Conservation (phyloP, 23 tunicate genomes). For the Styela clava region DNA sequence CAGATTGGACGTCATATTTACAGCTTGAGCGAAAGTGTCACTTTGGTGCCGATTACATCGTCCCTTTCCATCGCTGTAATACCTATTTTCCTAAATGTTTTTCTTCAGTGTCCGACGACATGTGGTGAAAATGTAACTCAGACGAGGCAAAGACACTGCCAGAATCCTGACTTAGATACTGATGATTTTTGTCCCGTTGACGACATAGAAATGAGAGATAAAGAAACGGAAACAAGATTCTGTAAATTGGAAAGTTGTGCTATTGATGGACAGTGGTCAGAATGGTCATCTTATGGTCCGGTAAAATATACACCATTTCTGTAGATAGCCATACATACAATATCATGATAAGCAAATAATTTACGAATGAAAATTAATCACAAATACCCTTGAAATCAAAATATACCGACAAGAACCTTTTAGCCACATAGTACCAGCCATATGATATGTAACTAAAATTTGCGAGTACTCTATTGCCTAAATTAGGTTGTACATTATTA, state of each 20-base stretch:
- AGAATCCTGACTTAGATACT: conserved; percentile 9
- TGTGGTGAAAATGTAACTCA: conserved; percentile 8
- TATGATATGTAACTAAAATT: no score
- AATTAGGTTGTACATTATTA: no score
- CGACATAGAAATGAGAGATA: neutral
- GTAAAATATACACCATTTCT: neutral
- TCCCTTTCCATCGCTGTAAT: no score
- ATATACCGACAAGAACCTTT: no score
- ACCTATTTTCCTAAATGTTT: no score
- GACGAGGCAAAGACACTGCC: neutral
- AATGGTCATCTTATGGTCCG: conserved; percentile 36
- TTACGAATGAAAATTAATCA: no score
- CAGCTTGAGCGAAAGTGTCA: conserved; percentile 5
- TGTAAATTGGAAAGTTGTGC: conserved; percentile 22
- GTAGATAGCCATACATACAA: neutral
- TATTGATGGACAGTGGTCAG: conserved; percentile 42
- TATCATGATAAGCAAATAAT: neutral
- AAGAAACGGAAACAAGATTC: neutral
- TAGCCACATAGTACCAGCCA: no score
- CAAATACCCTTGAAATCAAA: no score
- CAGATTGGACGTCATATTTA: conserved; percentile 18
- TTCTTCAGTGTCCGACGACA: conserved; percentile 19
- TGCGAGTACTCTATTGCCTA: no score
- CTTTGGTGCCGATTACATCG: no score
- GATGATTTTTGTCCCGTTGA: neutral